Evolutionary conservation across 1,140 invertebrate genomes (phyloP).

Genomic region (Cotesia typhae): DNA sequence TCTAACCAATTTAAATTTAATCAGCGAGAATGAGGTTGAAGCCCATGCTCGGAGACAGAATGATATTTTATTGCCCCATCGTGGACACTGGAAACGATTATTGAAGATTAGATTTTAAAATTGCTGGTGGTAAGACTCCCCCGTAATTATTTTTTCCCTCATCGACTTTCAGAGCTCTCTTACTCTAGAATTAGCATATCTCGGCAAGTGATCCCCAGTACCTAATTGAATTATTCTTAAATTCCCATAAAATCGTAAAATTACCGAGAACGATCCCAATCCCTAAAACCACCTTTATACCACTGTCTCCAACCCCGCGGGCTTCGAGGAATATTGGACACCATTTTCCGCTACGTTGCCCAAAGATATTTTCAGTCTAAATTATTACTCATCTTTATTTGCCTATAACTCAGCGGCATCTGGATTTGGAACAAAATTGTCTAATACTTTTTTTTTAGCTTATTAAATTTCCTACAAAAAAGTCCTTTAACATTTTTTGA

Average conservation of each 20-base stretch:
- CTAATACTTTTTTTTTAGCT: no score
- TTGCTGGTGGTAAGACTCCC: conserved; percentile 54
- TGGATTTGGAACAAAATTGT: no score
- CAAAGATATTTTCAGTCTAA: conserved; percentile 45
- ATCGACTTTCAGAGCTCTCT: conserved; percentile 30
- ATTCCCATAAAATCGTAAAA: conserved; percentile 67
- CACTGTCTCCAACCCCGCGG: conserved; percentile 4
- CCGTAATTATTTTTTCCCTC: conserved; percentile 31
- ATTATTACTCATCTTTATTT: background rate
- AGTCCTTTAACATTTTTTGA: no score
- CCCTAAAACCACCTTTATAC: conserved; percentile 37
- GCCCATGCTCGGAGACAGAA: conserved; percentile 35
- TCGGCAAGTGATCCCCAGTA: conserved; percentile 62
- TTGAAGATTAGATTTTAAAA: conserved; percentile 68
- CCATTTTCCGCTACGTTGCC: conserved; percentile 65
- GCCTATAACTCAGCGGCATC: no score
- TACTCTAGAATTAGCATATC: conserved; percentile 63
- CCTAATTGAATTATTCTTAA: conserved; percentile 69
- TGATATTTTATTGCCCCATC: conserved; percentile 39
- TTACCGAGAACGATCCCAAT: conserved; percentile 50
- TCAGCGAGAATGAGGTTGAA: conserved; percentile 61
- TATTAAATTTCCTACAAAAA: no score
- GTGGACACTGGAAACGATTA: conserved; percentile 59
- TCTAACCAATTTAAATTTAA: conserved; percentile 64
- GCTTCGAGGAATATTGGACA: conserved; percentile 51